Percentiles rank a stretch among this genome's conserved stretches.
Evolutionary conservation across 1,140 invertebrate species (phyloP).

Genomic region (Drosophila pandora): DNA sequence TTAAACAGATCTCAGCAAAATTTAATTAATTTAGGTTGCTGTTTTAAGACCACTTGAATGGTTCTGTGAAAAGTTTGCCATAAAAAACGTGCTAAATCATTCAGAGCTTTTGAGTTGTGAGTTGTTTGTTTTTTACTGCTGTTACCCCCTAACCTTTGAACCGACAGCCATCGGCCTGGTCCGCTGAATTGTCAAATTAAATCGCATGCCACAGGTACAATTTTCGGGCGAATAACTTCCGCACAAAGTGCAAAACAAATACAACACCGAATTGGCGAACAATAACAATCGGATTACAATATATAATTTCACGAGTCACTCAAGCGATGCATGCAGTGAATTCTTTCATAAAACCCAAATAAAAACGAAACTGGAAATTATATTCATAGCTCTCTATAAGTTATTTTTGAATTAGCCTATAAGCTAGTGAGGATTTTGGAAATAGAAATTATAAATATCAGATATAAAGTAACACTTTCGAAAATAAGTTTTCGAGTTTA

Average conservation of each 20-base stretch:
- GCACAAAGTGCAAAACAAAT: constrained; percentile 32
- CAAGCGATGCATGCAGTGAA: constrained; percentile 52
- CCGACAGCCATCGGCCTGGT: constrained; percentile 21
- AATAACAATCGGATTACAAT: constrained; percentile 48
- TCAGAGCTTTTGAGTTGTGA: constrained; percentile 2
- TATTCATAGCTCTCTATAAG: constrained; percentile 2
- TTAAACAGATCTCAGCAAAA: constrained; percentile 16
- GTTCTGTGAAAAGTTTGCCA: constrained; percentile 15
- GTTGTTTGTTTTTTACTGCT: neutral
- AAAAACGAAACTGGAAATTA: constrained; percentile 29
- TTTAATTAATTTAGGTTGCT: constrained; percentile 8
- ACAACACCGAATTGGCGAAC: constrained; percentile 25
- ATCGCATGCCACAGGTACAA: constrained; percentile 50
- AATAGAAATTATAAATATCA: neutral
- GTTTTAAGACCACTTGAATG: constrained; percentile 18
- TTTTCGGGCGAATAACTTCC: constrained; percentile 61
- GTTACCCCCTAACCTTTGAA: constrained; percentile 35
- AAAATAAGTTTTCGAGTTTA: too few relatives aligned
- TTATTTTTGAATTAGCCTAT: constrained; percentile 1
- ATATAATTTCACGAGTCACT: constrained; percentile 49
- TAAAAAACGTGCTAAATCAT: constrained; percentile 23
- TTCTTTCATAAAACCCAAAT: constrained; percentile 34
- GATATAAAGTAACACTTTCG: too few relatives aligned
- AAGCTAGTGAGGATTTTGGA: neutral
- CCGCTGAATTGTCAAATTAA: constrained; percentile 32